Base-by-base conservation (phyloP, 2,797 vertebrate species). In the Gymnoscopelus microlampas region DNA sequence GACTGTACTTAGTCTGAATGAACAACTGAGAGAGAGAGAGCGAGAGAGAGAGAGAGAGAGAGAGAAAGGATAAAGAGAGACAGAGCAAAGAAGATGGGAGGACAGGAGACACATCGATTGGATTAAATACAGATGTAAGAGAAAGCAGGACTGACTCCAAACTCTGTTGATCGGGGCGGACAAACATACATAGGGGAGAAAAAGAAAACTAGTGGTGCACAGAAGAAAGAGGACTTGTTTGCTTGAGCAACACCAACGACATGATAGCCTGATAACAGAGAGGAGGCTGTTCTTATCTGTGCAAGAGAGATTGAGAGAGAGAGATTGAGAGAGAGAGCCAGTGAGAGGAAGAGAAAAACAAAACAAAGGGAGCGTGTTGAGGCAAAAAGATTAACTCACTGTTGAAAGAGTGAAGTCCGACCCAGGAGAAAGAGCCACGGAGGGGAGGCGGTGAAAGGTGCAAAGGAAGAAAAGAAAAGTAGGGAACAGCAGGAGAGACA, bases 1-100 rank as follows among this genome's bases (percentile, higher is more conserved):
- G 60, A 53, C 61, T 55, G 51, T 35, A 62, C 66, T 79, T 72
- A 61, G 55, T 23, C 49, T 53, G 74, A 19, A 24, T 64, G 70
- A 62, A 62, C 44, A 58, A 23, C 6, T 47, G 66, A 60, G 51
- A 49, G 61, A 76, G 54, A 64, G 39, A 60, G 2, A 35, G 56
- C 48, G 51, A 57, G 32, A 56, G 68, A 62, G 39, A 60, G 2
- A 35, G 56, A 50, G 51, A 57, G 32, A 56, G 68, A 62, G 51
- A 49, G 63, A 76, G 54, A 63, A n/a, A 48, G 63, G 2, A 14
- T 54, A 5, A 7, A 49, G 29, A 14, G 61, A 48, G 39, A 60
- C 2, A 35, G 56, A 50, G 51, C 53, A 29, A 54, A 15, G 19
- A 19, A 63, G 74, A 71, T 55, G 63, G 53, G 10, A 13, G 58